These are phyloP conservation scores for Allolobophora icterica DNA, from an alignment of 2,888 invertebrate species.

Conservation along the genomic window DNA sequence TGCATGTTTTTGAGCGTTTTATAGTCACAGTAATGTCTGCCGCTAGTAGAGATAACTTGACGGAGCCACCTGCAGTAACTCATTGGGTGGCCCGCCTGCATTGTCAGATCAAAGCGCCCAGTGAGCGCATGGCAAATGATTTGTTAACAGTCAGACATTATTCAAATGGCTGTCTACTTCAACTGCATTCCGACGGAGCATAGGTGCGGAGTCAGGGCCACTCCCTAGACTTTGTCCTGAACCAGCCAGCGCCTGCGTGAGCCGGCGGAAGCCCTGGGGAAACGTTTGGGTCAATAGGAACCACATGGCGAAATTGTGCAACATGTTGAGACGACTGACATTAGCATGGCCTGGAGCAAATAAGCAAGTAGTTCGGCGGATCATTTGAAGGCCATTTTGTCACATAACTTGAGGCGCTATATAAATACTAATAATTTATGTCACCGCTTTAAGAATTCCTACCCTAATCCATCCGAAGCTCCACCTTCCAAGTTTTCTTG, in stretches of 20 bases:
- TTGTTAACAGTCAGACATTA: neutral
- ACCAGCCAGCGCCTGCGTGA: neutral
- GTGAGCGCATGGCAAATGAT: neutral
- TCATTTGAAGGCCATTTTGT: neutral
- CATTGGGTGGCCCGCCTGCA: neutral
- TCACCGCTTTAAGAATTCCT: too few species aligned
- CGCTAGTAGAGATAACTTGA: neutral
- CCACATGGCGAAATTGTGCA: neutral
- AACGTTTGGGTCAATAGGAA: neutral
- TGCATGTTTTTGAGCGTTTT: neutral
- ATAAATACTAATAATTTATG: neutral
- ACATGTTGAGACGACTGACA: neutral
- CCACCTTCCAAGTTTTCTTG: too few species aligned
- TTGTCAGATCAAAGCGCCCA: neutral
- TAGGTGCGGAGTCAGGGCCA: neutral
- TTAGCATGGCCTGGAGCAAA: neutral
- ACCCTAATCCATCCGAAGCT: too few species aligned
- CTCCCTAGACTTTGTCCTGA: conserved; percentile 1
- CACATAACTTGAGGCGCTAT: neutral
- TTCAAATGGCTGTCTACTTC: neutral
- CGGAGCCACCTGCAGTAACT: neutral
- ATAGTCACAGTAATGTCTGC: neutral
- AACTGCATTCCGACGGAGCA: neutral
- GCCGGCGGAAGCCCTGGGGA: neutral
- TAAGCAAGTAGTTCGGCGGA: neutral